A percentile compares a stretch with the other conserved stretches of the same genome.
These are phyloP conservation scores for Polypterus bichir DNA, from an alignment of 2,113 vertebrate genomes.

Conservation along the genomic window DNA sequence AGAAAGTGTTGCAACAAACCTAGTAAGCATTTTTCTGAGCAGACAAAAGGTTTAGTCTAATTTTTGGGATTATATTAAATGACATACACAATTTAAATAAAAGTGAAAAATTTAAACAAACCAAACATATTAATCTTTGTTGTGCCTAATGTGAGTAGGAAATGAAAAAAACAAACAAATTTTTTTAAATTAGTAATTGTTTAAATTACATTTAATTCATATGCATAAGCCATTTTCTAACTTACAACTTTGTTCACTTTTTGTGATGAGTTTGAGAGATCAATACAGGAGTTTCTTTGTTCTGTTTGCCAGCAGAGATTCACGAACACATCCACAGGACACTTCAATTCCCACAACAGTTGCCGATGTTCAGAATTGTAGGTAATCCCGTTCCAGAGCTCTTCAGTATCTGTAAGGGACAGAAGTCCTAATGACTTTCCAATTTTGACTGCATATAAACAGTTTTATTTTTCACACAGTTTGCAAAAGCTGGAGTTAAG, in stretches of 20 bases:
- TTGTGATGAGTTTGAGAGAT: slow-evolving; percentile 45
- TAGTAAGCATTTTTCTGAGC: no score
- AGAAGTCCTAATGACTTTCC: background rate
- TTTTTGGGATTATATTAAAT: no score
- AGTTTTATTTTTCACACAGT: no score
- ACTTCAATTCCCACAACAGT: slow-evolving; percentile 59
- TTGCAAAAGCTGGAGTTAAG: no score
- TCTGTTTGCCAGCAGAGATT: slow-evolving; percentile 47
- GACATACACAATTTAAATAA: no score
- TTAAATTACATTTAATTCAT: background rate
- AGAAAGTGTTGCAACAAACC: no score
- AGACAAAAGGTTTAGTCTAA: no score
- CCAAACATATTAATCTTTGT: no score
- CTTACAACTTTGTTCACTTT: slow-evolving; percentile 48
- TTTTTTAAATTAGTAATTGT: background rate
- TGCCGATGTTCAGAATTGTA: slow-evolving; percentile 51
- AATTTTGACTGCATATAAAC: no score
- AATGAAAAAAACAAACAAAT: slow-evolving; percentile 6
- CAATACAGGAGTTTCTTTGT: slow-evolving; percentile 33
- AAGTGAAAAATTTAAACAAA: no score
- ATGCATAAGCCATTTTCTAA: slow-evolving; percentile 3
- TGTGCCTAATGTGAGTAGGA: no score
- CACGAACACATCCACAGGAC: slow-evolving; percentile 43
- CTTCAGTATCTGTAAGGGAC: slow-evolving; percentile 43
- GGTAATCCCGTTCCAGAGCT: slow-evolving; percentile 58